phyloP scores from a whole-genome alignment of 2,888 invertebrate genomes.

The Phrixothrix hirtus region DNA sequence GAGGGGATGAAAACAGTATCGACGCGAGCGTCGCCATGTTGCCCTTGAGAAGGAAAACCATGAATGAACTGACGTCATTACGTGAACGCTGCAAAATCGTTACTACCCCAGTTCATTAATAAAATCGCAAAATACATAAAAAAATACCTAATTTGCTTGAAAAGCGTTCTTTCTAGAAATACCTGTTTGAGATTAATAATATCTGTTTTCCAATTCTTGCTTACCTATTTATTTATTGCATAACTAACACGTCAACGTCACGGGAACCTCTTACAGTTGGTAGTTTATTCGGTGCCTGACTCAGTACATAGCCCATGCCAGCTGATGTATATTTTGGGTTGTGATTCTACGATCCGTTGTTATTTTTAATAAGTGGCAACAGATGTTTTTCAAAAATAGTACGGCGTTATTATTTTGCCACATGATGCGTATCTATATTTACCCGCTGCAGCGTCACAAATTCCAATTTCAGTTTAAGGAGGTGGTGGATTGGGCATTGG shows the following conservation, averaged over 20 bases:
- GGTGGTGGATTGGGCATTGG: conserved; percentile 1
- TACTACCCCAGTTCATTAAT: conserved; percentile 5
- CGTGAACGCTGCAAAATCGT: conserved; percentile 13
- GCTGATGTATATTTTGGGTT: conserved; percentile 49
- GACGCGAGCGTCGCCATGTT: conserved; percentile 30
- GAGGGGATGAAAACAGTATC: conserved; percentile 19
- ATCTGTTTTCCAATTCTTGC: too few species aligned
- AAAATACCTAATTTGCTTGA: too few species aligned
- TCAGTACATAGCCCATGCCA: conserved; percentile 44
- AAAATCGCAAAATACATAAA: too few species aligned
- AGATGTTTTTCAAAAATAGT: conserved; percentile 48
- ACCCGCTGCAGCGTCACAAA: conserved; percentile 19
- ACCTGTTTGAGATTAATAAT: too few species aligned
- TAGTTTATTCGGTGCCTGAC: conserved; percentile 45
- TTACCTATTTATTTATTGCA: conserved; percentile 21
- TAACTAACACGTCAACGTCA: conserved; percentile 32
- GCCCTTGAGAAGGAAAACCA: conserved; percentile 39
- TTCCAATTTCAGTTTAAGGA: conserved; percentile 13
- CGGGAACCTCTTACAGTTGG: conserved; percentile 33
- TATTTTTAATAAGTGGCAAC: conserved; percentile 51
- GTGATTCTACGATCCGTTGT: conserved; percentile 46
- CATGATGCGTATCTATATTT: conserved; percentile 35
- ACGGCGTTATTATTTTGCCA: conserved; percentile 39
- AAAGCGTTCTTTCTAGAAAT: too few species aligned
- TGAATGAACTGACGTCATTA: conserved; percentile 48